Conservation (phyloP, 2,797 vertebrate genomes). For the Pempheris klunzingeri region DNA sequence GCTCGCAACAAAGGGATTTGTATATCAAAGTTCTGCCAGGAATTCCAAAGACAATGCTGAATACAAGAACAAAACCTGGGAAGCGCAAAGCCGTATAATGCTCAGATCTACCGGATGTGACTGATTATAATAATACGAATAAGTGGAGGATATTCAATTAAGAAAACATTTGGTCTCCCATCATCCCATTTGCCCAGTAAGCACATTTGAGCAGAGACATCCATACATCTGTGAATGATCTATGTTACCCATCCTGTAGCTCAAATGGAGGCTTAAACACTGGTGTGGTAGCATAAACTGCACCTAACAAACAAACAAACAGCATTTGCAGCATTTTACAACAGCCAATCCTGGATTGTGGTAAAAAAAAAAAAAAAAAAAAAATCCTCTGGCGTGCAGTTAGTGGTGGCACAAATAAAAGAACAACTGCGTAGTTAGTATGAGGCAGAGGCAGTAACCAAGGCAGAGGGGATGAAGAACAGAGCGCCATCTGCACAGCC, state of each 20-base stretch:
- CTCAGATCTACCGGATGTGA: slow-evolving; percentile 48
- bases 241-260: slow-evolving; percentile 22
- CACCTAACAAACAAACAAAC: slow-evolving; percentile 3
- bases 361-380: background rate
- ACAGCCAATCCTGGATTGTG: slow-evolving; percentile 13
- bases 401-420: slow-evolving; percentile 46
- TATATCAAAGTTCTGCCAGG: slow-evolving; percentile 59
- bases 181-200: slow-evolving; percentile 52
- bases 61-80: slow-evolving; percentile 33
- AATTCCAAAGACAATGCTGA: slow-evolving; percentile 31
- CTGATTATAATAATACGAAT: slow-evolving; percentile 49
- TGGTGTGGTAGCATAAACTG: slow-evolving; percentile 24
- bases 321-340: slow-evolving; percentile 26
- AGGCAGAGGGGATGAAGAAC: slow-evolving; percentile 38
- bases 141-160: slow-evolving; percentile 52
- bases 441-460: slow-evolving; percentile 38
- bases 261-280: slow-evolving; percentile 25
- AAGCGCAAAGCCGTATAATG: slow-evolving; percentile 13
- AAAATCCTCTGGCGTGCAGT: slow-evolving; percentile 32
- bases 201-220: slow-evolving; percentile 51
- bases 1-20: slow-evolving; percentile 61
- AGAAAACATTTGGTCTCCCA: slow-evolving; percentile 41
- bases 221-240: slow-evolving; percentile 50
- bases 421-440: slow-evolving; percentile 38
- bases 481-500: slow-evolving; percentile 50